Evolutionary conservation across 2,797 vertebrate genomes (phyloP), one percentile per base, ranked within the genome.

Genomic region (Sebastes matsubarae): DNA sequence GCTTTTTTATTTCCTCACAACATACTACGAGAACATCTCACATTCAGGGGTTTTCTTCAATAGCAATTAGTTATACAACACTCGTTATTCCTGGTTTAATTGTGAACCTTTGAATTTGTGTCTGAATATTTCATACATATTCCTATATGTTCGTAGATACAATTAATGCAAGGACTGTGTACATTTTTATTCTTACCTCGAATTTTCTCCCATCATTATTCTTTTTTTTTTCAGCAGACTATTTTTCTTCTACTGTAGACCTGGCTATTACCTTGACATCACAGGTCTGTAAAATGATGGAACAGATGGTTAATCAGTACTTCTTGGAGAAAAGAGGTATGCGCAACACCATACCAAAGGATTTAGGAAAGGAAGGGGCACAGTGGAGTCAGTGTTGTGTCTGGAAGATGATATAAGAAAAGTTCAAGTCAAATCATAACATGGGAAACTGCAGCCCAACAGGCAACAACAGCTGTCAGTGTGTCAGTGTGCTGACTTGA

Each of bases 1-100:
- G 82, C 85, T 85, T 90, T 89, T 90, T 92, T 91, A 87, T 93
- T 93, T 91, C 80, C 59, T 92, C 88, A 88, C 87, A 87, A 89
- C 88, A 88, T 90, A 90, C 75, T 88, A 69, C 63, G 75, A 91
- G 85, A 88, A 83, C 11, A 82, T 85, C 87, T 88, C 89, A 84
- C 82, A 78, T 91, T 93, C 92, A 70, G 85, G 90, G 89, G 71
- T 74, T 92, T 91, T 93, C 83, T 91, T 92, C 80, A 86, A 93
- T 91, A 92, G 88, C 84, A 83, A 86, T 91, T 93, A 92, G 90
- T 92, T 94, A 69, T 95, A 4, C 18, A 42, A 6, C 0, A 2
- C 22, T 29, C 5, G 7, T 54, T 11, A 18, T 22, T 29, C 1
- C 4, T 52, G 50, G 7, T 52, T 52, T 38, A 9, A 11, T 54